Conservation (phyloP, 37 sponge, comb jelly and placozoan genomes). For the Bolinopsis microptera region DNA sequence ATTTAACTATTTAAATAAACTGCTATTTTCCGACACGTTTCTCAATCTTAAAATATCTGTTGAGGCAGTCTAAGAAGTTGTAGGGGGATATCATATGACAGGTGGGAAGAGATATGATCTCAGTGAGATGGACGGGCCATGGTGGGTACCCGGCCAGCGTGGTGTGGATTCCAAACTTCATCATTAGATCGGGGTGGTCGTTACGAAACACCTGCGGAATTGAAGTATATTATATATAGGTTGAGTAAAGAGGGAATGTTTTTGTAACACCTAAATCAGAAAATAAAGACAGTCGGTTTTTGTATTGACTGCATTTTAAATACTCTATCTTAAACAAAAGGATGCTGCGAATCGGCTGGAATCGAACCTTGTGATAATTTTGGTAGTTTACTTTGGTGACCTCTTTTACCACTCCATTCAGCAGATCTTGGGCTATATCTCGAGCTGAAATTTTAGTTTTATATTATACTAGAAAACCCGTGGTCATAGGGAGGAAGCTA, state of each 20-base stretch:
- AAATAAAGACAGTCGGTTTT: too few species aligned
- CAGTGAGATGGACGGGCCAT: constrained; percentile 59
- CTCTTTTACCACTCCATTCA: constrained; percentile 6
- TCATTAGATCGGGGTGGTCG: constrained; percentile 1
- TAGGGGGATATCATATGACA: constrained; percentile 19
- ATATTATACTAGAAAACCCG: too few species aligned
- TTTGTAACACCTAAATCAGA: not conserved
- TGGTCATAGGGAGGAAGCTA: too few species aligned
- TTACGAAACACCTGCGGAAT: not conserved
- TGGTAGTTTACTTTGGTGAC: constrained; percentile 25
- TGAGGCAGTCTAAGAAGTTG: not conserved
- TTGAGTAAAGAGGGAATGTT: not conserved
- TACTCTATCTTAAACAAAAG: not conserved
- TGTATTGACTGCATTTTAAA: too few species aligned
- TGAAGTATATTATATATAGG: too few species aligned
- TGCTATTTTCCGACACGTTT: constrained; percentile 52
- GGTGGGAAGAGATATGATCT: constrained; percentile 46
- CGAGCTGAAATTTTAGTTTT: not conserved
- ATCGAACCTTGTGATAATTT: not conserved
- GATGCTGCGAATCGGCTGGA: too few species aligned
- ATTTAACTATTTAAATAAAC: too few species aligned
- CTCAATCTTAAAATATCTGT: constrained; percentile 23
- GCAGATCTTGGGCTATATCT: not conserved
- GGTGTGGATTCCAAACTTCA: constrained; percentile 39
- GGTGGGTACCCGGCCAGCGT: constrained; percentile 57